phyloP scores from a whole-genome alignment of 2,888 invertebrate species.

The Polia nebulosa region DNA sequence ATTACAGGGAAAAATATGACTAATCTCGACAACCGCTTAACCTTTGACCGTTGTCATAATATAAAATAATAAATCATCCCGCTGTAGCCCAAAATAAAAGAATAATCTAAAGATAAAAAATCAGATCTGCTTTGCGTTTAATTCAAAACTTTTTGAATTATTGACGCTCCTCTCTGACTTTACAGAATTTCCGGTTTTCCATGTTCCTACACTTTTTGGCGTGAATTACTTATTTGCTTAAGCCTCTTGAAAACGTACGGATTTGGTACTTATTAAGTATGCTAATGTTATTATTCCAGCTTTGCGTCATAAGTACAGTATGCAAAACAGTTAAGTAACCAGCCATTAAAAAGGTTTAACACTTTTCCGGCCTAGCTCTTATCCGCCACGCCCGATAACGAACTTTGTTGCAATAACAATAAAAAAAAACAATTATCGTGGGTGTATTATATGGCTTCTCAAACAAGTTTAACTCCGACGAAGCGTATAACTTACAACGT shows the following conservation, averaged over 20 bases:
- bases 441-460: too few species aligned
- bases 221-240: slow-evolving; percentile 40
- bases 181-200: slow-evolving; percentile 27
- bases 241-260: slow-evolving; percentile 43
- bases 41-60: not conserved
- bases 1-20: slow-evolving; percentile 1
- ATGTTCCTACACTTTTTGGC: slow-evolving; percentile 4
- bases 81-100: not conserved
- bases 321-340: not conserved
- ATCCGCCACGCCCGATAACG: too few species aligned
- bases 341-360: not conserved
- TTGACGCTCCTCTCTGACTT: slow-evolving; percentile 25
- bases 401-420: too few species aligned
- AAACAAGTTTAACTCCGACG: too few species aligned
- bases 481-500: too few species aligned
- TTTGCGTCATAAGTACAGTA: slow-evolving; percentile 24
- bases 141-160: slow-evolving; percentile 50
- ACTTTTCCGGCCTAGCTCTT: too few species aligned
- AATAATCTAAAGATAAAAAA: slow-evolving; percentile 14
- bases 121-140: slow-evolving; percentile 12
- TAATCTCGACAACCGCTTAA: not conserved
- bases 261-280: slow-evolving; percentile 45
- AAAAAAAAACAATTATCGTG: too few species aligned
- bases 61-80: slow-evolving; percentile 16
- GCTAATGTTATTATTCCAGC: slow-evolving; percentile 46